A percentile compares a stretch with the other conserved stretches of the same genome.
Evolutionary conservation across 2,797 vertebrate genomes (phyloP).

Genomic region (Rhinella marina): DNA sequence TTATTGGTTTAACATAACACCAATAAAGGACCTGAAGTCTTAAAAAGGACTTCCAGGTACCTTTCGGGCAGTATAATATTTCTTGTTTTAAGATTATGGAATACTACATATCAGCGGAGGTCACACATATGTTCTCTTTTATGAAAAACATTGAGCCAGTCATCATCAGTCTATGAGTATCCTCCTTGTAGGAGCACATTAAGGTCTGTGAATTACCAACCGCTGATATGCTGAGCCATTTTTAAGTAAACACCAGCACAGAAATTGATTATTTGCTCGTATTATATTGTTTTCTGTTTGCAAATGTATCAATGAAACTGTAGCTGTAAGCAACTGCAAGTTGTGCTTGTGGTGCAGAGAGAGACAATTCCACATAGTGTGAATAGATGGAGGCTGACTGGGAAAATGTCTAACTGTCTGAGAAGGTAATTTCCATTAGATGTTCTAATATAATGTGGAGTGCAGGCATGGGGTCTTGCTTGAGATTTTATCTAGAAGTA

Average conservation of each 20-base stretch:
- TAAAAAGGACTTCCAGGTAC: too few species aligned
- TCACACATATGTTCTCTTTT: neutral
- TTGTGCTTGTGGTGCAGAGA: neutral
- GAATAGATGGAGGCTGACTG: conserved; percentile 52
- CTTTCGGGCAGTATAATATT: too few species aligned
- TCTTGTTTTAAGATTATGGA: too few species aligned
- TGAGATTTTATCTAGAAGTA: conserved; percentile 30
- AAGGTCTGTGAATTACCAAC: conserved; percentile 18
- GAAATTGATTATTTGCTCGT: conserved; percentile 1
- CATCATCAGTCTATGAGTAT: neutral
- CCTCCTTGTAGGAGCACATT: neutral
- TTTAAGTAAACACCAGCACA: conserved; percentile 5
- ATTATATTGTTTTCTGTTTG: conserved; percentile 8
- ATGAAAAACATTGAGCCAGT: neutral
- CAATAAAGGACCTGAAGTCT: too few species aligned
- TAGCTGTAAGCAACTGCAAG: conserved; percentile 26
- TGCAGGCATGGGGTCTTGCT: conserved; percentile 36
- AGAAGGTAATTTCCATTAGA: neutral
- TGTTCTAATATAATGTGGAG: conserved; percentile 48
- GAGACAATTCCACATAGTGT: conserved; percentile 39
- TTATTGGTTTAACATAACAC: too few species aligned
- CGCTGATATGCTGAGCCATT: neutral
- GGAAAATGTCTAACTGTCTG: conserved; percentile 36
- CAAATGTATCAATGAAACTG: conserved; percentile 8
- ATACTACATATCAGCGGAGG: neutral